Percentiles rank a stretch among this genome's conserved stretches.
phyloP scores from a whole-genome alignment of 2,888 invertebrate species.

The Spodoptera littoralis region DNA sequence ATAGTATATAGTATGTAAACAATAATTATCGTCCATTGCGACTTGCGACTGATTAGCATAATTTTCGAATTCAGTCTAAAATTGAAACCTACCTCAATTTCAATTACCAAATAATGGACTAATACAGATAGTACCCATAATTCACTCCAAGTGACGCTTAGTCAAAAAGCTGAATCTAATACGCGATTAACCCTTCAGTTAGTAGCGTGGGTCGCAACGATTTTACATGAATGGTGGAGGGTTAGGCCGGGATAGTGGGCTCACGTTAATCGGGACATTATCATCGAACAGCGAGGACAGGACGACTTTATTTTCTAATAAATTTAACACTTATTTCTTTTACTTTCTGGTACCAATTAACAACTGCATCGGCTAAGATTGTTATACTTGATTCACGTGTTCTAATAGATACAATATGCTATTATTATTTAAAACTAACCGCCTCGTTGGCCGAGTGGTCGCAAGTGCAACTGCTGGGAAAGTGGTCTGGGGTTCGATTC shows the following conservation, averaged over 20 bases:
- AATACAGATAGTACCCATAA: conserved; percentile 39
- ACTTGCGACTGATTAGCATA: background rate
- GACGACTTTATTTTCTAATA: conserved; percentile 66
- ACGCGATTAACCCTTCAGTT: conserved; percentile 64
- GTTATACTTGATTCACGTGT: no score
- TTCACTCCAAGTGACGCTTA: conserved; percentile 59
- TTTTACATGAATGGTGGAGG: conserved; percentile 62
- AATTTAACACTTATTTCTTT: conserved; percentile 59
- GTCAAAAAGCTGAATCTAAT: conserved; percentile 63
- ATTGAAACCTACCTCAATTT: conserved; percentile 11
- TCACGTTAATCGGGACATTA: conserved; percentile 57
- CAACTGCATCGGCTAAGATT: no score
- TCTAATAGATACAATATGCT: no score
- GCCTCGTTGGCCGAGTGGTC: no score
- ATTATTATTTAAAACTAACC: no score
- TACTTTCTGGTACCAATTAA: conserved; percentile 27
- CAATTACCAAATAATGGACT: conserved; percentile 41
- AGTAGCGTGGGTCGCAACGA: conserved; percentile 62
- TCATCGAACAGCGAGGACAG: conserved; percentile 58
- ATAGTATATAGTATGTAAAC: no score
- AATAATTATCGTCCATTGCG: no score
- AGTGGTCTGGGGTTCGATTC: no score
- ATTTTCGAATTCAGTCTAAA: conserved; percentile 4
- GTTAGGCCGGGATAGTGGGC: conserved; percentile 50
- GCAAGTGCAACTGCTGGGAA: no score